These are phyloP conservation scores for Thamnophis sirtalis DNA, from an alignment of 2,113 vertebrate genomes.

Conservation along the genomic window DNA sequence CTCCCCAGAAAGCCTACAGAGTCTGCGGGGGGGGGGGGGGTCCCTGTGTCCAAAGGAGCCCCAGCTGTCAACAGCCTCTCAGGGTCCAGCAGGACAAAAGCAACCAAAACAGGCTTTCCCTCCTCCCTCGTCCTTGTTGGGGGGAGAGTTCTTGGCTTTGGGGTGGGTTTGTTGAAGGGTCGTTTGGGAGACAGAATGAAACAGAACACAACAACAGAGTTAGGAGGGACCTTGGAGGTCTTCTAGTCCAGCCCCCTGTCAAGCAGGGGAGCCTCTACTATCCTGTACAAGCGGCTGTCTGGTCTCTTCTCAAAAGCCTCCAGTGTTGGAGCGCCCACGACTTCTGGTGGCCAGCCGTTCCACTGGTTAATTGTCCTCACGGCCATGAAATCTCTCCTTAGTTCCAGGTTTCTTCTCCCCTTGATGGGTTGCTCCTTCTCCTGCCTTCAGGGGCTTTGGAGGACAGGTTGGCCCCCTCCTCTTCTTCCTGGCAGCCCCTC, in stretches of 20 bases:
- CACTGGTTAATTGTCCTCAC: not conserved
- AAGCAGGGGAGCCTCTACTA: not conserved
- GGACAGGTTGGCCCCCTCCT: not conserved
- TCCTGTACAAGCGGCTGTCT: not conserved
- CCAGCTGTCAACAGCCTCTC: not conserved
- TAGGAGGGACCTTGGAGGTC: not conserved
- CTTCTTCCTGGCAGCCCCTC: not conserved
- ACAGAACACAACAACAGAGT: not conserved
- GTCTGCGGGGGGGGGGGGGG: too few relatives aligned
- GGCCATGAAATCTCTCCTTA: not conserved
- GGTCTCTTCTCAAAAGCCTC: not conserved
- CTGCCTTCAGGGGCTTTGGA: not conserved
- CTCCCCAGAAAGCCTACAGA: not conserved
- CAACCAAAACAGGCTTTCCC: not conserved
- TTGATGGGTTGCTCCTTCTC: not conserved
- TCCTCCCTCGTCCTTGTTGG: not conserved
- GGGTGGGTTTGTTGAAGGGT: not conserved
- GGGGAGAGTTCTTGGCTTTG: not conserved
- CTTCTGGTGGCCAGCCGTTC: not conserved
- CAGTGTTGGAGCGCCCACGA: accelerated
- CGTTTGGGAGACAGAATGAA: not conserved
- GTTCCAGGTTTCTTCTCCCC: not conserved
- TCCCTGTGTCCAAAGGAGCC: not conserved
- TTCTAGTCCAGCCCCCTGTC: not conserved
- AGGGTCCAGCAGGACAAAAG: not conserved